Percentiles rank a stretch among this genome's conserved stretches.
Conservation (phyloP, 1,140 invertebrate genomes). For the Microplitis mediator region DNA sequence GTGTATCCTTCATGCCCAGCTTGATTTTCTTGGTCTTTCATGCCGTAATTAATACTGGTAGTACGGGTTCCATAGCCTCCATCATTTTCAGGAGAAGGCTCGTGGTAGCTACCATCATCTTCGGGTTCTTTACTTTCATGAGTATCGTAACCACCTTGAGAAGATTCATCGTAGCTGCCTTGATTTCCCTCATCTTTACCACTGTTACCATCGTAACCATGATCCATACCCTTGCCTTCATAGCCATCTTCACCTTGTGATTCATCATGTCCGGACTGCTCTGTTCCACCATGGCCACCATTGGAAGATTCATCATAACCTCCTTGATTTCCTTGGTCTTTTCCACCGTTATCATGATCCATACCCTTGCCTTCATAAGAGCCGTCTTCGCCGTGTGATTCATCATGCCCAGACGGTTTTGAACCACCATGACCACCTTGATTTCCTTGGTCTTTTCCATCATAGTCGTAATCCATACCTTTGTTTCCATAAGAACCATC, state of each 20-base stretch:
- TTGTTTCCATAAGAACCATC: not conserved
- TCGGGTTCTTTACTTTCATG: not conserved
- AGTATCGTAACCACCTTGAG: conserved; percentile 27
- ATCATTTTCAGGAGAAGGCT: not conserved
- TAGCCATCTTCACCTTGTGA: conserved; percentile 15
- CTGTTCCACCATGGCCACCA: conserved; percentile 15
- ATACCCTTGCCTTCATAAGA: not conserved
- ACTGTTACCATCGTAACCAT: not conserved
- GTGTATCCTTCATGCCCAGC: not conserved
- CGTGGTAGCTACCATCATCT: conserved; percentile 2
- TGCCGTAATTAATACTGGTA: not conserved
- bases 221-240: not conserved
- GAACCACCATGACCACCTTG: not conserved
- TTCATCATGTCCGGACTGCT: not conserved
- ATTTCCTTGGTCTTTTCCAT: not conserved
- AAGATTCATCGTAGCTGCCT: conserved; percentile 19
- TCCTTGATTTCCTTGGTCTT: not conserved
- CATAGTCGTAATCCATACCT: not conserved
- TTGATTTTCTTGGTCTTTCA: conserved; percentile 13
- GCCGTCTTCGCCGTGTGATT: not conserved
- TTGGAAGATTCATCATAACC: conserved; percentile 13
- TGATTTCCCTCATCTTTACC: conserved; percentile 9
- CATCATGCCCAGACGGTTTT: not conserved
- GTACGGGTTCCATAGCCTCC: conserved; percentile 5
- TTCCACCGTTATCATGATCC: not conserved